Percentiles rank a stretch among this genome's conserved stretches.
Evolutionary conservation across 1,140 invertebrate genomes (phyloP).

Genomic region (Orius insidiosus): DNA sequence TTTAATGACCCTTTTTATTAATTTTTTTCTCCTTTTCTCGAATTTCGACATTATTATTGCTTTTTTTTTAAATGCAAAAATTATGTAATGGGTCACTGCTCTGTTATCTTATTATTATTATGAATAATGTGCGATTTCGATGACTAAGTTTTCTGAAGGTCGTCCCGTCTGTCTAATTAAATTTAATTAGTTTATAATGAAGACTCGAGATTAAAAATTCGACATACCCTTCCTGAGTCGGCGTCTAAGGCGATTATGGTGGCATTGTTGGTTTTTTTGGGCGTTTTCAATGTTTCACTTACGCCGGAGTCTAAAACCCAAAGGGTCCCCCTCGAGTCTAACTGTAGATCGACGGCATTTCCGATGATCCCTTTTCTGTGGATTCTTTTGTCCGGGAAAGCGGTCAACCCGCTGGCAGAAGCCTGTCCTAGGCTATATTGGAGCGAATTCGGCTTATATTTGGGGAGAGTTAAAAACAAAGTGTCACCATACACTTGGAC

Average conservation of each 20-base stretch:
- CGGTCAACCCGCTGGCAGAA: constrained; percentile 28
- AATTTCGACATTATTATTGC: no score
- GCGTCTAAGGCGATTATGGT: constrained; percentile 37
- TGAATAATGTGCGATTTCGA: neutral
- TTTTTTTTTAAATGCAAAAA: no score
- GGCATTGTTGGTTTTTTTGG: constrained; percentile 33
- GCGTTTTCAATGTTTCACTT: constrained; percentile 34
- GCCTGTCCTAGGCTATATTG: constrained; percentile 30
- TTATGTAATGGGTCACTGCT: no score
- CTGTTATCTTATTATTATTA: no score
- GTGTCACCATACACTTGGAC: constrained; percentile 2
- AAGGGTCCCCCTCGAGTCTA: constrained; percentile 33
- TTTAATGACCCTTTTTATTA: no score
- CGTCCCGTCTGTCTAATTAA: constrained; percentile 19
- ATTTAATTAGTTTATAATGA: neutral
- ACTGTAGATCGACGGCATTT: constrained; percentile 34
- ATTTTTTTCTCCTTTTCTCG: no score
- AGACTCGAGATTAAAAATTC: neutral
- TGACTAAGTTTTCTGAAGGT: neutral
- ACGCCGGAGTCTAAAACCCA: constrained; percentile 43
- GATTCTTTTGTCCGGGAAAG: constrained; percentile 41
- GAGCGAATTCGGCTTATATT: constrained; percentile 30
- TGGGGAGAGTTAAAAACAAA: constrained; percentile 6
- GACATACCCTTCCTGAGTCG: constrained; percentile 18
- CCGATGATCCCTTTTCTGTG: constrained; percentile 38